phyloP scores from a whole-genome alignment of 2,888 invertebrate genomes.

The Machimus atricapillus region DNA sequence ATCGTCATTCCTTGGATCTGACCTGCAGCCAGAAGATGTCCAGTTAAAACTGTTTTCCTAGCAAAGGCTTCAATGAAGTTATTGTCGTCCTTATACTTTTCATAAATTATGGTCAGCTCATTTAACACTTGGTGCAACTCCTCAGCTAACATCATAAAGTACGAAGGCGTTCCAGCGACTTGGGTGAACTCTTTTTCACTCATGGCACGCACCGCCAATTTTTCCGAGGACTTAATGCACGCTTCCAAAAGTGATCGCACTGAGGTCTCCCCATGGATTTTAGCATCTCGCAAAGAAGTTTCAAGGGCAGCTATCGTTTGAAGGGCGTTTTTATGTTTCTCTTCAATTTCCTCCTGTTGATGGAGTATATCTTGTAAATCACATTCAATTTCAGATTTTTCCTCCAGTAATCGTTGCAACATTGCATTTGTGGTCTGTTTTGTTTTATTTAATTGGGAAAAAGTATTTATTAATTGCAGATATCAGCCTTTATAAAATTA shows the following conservation, averaged over 20 bases:
- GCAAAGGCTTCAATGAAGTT: slow-evolving; percentile 52
- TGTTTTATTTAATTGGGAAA: not conserved
- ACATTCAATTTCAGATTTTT: slow-evolving; percentile 65
- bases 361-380: slow-evolving; percentile 72
- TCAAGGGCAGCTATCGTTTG: slow-evolving; percentile 53
- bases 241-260: slow-evolving; percentile 51
- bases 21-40: slow-evolving; percentile 68
- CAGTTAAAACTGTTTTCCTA: slow-evolving; percentile 50
- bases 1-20: slow-evolving; percentile 79
- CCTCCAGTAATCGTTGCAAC: slow-evolving; percentile 66
- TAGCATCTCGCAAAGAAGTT: slow-evolving; percentile 52
- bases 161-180: slow-evolving; percentile 50
- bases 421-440: slow-evolving; percentile 69
- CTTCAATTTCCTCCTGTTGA: slow-evolving; percentile 73
- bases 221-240: slow-evolving; percentile 52
- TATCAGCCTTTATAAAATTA: not conserved
- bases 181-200: slow-evolving; percentile 52
- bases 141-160: slow-evolving; percentile 53
- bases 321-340: slow-evolving; percentile 57
- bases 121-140: slow-evolving; percentile 51
- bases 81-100: slow-evolving; percentile 55
- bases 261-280: slow-evolving; percentile 56
- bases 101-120: slow-evolving; percentile 50
- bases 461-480: not conserved
- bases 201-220: slow-evolving; percentile 50